These are phyloP conservation scores for Parnassius glacialis DNA, from an alignment of 2,888 invertebrate genomes.

Conservation along the genomic window DNA sequence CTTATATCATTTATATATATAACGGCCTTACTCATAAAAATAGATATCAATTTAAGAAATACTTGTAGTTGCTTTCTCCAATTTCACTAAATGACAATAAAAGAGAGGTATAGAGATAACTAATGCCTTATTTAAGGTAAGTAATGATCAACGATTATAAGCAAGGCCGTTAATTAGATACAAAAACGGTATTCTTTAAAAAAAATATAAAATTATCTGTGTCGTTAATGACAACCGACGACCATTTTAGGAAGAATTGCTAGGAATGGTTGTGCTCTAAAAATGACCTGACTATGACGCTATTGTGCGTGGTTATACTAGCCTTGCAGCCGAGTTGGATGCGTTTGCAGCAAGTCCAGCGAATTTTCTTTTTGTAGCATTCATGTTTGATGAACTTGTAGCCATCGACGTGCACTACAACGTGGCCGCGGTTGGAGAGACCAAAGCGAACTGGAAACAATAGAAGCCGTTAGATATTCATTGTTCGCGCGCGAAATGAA, in stretches of 20 bases:
- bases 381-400: slow-evolving; percentile 73
- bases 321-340: slow-evolving; percentile 62
- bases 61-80: too few species aligned
- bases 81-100: too few species aligned
- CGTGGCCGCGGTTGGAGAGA: slow-evolving; percentile 60
- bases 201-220: too few species aligned
- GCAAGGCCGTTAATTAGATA: too few species aligned
- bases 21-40: too few species aligned
- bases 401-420: slow-evolving; percentile 56
- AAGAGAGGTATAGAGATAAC: too few species aligned
- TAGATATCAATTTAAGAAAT: too few species aligned
- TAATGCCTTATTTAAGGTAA: too few species aligned
- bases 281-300: slow-evolving; percentile 54
- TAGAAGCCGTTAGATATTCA: background rate
- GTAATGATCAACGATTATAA: too few species aligned
- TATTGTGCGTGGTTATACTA: slow-evolving; percentile 56
- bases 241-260: slow-evolving; percentile 8
- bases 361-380: slow-evolving; percentile 57
- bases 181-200: too few species aligned
- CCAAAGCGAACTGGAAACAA: slow-evolving; percentile 62
- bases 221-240: too few species aligned
- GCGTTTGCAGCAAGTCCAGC: slow-evolving; percentile 70
- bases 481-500: background rate
- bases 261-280: slow-evolving; percentile 59
- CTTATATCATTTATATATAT: too few species aligned